phyloP scores from a whole-genome alignment of 2,888 invertebrate species.

The Plagiodera versicolora region DNA sequence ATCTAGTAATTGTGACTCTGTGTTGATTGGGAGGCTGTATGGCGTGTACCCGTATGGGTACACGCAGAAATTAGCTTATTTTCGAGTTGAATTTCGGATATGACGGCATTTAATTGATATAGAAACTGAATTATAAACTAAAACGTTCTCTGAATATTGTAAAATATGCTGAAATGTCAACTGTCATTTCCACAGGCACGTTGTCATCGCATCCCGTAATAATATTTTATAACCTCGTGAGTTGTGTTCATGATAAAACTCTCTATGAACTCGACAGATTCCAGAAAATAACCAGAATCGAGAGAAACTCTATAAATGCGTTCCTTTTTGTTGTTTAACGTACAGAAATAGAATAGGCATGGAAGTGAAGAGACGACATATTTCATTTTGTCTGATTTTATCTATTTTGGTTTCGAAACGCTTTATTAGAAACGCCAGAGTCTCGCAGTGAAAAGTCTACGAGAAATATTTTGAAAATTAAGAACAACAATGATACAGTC shows the following conservation, averaged over 20 bases:
- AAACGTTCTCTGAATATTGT: too few species aligned
- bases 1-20: too few species aligned
- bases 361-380: background rate
- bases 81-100: too few species aligned
- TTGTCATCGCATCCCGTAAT: background rate
- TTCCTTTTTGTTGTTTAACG: background rate
- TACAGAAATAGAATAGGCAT: constrained; percentile 9
- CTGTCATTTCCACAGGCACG: background rate
- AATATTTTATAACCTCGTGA: background rate
- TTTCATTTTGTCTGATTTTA: background rate
- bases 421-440: too few species aligned
- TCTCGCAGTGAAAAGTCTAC: too few species aligned
- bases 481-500: too few species aligned
- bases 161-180: background rate
- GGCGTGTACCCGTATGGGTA: too few species aligned
- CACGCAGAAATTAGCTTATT: too few species aligned
- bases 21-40: too few species aligned
- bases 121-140: too few species aligned
- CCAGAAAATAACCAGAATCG: constrained; percentile 2
- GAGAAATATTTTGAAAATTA: too few species aligned
- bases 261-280: background rate
- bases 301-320: background rate
- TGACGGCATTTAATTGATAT: too few species aligned
- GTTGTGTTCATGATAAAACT: background rate
- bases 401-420: background rate